Conservation (phyloP, 37 sponge, comb jelly and placozoan species). For the Amphimedon queenslandica region DNA sequence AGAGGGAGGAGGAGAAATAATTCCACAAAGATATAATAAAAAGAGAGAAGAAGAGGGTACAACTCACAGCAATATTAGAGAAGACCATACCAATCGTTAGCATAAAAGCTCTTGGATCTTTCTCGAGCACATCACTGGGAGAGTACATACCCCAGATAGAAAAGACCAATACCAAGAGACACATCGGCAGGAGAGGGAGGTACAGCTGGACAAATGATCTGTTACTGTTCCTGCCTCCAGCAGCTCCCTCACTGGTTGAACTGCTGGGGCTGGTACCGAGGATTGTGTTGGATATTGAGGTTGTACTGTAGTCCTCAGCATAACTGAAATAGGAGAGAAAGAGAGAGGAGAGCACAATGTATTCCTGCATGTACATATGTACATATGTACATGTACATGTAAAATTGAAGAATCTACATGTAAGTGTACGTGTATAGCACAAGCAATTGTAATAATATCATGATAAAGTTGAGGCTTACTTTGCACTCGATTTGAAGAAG, state of each 20-base stretch:
- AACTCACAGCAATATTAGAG: constrained; percentile 82
- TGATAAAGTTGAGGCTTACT: no score
- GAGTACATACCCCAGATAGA: constrained; percentile 42
- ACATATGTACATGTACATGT: constrained; percentile 12
- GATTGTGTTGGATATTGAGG: background rate
- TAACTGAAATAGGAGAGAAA: background rate
- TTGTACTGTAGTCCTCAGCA: background rate
- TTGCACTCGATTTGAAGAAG: no score
- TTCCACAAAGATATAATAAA: no score
- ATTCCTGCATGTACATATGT: constrained; percentile 11
- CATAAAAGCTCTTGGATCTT: constrained; percentile 45
- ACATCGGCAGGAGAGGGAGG: constrained; percentile 40
- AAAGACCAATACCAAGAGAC: constrained; percentile 34
- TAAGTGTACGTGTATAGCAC: background rate
- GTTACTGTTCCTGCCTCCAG: no score
- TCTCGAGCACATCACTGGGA: constrained; percentile 37
- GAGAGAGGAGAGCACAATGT: background rate
- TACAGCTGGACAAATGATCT: constrained; percentile 3
- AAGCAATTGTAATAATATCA: no score
- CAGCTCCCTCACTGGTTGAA: no score
- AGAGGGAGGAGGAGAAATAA: no score
- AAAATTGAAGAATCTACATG: background rate
- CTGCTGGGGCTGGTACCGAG: no score
- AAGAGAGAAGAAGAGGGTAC: no score
- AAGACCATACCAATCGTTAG: constrained; percentile 73